Base-by-base conservation (phyloP, 2,113 vertebrate species). In the Diadophis punctatus region DNA sequence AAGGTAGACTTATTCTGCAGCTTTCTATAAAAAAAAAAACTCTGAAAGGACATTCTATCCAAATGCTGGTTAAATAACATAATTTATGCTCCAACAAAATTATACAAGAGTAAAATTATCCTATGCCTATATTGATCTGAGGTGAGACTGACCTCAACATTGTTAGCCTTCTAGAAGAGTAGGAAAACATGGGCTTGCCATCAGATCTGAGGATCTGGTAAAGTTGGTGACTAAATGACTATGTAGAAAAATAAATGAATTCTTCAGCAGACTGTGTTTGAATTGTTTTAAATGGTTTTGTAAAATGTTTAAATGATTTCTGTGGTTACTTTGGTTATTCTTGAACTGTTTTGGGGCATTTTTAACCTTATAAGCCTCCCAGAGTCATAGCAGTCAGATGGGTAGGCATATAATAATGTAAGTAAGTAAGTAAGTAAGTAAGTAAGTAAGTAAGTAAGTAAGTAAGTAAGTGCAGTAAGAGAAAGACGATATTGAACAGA, bases 21-120 rank as follows among this genome's bases (percentile, higher is more conserved):
- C 94, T 95, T 94, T 94, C 52, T 16, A 8, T 91, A 1, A 25
- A 91, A 95, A 89, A 94, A 93, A 97, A 96, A 95, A 43, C 96
- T 96, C 95, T 94, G 95, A 94, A 95, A 95, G 95, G 95, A 94
- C 91, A 95, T 74, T 87, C 56, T 95, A 92, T 48, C 89, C 93
- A 55, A 94, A 94, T 93, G 90, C 22, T 43, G 86, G 55, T 55
- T 63, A 91, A 52, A 3, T 94, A 84, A 39, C 80, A 93, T 25
- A 96, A 95, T 20, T 80, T 80, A 39, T 39, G 16, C 34, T 39
- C 16, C 34, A 43, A 39, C 18, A 80, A 74, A 80, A 80, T 39
- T 80, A 55, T 2, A 90, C 51, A 93, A 89, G 94, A 93, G 3
- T 43, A 43, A 80, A 80, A 80, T 80, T 80, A 80, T 43, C 18